Evolutionary conservation across 64 coral and sea anemone species (phyloP).

Genomic region (Porites lutea): DNA sequence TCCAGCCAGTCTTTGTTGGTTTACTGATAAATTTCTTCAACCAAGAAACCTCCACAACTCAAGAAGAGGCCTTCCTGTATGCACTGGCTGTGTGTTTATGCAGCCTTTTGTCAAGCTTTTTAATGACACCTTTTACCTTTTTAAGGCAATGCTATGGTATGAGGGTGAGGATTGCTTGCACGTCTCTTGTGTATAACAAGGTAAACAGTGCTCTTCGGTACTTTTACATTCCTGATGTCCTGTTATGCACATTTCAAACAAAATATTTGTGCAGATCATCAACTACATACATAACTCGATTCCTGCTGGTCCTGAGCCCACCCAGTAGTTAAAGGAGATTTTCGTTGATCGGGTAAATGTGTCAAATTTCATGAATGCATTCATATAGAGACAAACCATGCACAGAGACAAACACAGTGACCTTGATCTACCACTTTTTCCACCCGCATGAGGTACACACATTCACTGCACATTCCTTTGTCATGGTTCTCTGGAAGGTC

Average conservation of each 20-base stretch:
- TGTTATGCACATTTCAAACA: too few relatives aligned
- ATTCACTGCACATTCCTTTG: too few relatives aligned
- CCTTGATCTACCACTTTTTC: too few relatives aligned
- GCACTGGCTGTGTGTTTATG: slow-evolving; percentile 82
- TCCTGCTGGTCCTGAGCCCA: too few relatives aligned
- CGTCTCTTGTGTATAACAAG: slow-evolving; percentile 91
- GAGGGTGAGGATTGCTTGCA: slow-evolving; percentile 86
- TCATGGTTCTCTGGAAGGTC: too few relatives aligned
- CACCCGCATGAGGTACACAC: too few relatives aligned
- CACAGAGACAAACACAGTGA: too few relatives aligned
- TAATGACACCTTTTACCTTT: slow-evolving; percentile 76
- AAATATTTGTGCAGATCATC: not conserved
- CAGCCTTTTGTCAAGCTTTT: slow-evolving; percentile 72
- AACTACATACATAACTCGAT: not conserved
- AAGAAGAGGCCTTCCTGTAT: slow-evolving; percentile 76
- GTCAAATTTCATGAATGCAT: too few relatives aligned
- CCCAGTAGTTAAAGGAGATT: too few relatives aligned
- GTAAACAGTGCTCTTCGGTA: slow-evolving; percentile 7
- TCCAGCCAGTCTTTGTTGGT: slow-evolving; percentile 79
- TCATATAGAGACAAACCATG: too few relatives aligned
- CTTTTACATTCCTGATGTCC: too few relatives aligned
- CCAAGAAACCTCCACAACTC: slow-evolving; percentile 54
- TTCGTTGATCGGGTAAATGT: too few relatives aligned
- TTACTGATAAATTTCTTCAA: slow-evolving; percentile 78
- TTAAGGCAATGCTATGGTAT: slow-evolving; percentile 84